A percentile compares a stretch with the other conserved stretches of the same genome.
phyloP scores from a whole-genome alignment of 2,888 invertebrate species.

The Arge pagana region DNA sequence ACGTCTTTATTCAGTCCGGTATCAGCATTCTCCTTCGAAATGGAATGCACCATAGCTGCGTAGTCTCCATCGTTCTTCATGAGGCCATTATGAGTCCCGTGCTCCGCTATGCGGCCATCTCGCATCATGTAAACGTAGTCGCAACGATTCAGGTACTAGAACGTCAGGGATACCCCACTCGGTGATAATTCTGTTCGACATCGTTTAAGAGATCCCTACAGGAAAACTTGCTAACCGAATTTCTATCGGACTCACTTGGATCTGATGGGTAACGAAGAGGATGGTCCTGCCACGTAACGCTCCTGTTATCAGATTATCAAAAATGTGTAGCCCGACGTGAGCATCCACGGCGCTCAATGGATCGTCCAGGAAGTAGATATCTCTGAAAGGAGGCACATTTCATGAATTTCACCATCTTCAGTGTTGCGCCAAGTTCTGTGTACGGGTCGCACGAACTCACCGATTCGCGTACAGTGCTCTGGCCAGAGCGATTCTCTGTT shows the following conservation, averaged over 20 bases:
- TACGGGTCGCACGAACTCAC: slow-evolving; percentile 33
- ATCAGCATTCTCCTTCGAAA: slow-evolving; percentile 14
- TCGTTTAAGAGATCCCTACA: no score
- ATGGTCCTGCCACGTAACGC: slow-evolving; percentile 62
- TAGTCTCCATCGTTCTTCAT: slow-evolving; percentile 54
- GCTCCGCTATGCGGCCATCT: slow-evolving; percentile 62
- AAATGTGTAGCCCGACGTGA: slow-evolving; percentile 61
- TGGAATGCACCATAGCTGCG: slow-evolving; percentile 43
- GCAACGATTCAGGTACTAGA: slow-evolving; percentile 63
- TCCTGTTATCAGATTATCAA: slow-evolving; percentile 61
- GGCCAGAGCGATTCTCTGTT: slow-evolving; percentile 63
- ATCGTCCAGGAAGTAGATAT: slow-evolving; percentile 66
- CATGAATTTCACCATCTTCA: no score
- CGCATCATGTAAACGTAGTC: slow-evolving; percentile 64
- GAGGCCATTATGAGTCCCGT: slow-evolving; percentile 62
- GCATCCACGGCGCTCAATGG: slow-evolving; percentile 63
- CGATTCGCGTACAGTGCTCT: slow-evolving; percentile 62
- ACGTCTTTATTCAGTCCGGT: slow-evolving; percentile 8
- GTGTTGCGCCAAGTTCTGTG: background rate
- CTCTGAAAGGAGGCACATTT: slow-evolving; percentile 54
- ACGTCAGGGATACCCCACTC: no score
- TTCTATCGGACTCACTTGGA: slow-evolving; percentile 57
- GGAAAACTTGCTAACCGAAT: no score
- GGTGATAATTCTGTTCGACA: no score
- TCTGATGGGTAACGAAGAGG: slow-evolving; percentile 67